phyloP scores from a whole-genome alignment of 35 echinoderm and acorn worm species.

The Eucidaris tribuloides region DNA sequence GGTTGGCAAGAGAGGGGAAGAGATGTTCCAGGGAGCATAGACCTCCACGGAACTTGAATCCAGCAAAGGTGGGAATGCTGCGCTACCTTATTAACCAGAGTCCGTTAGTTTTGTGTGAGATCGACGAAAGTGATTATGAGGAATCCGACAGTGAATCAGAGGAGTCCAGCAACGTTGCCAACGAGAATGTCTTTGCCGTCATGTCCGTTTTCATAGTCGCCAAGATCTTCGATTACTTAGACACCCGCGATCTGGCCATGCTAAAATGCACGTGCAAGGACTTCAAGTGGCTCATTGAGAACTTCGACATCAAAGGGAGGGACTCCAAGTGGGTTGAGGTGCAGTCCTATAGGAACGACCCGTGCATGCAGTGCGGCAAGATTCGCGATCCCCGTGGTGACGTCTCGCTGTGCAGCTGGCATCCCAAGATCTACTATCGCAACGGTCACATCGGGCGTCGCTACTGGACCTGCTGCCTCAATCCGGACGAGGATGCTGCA shows the following conservation, averaged over 20 bases:
- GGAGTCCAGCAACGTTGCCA: conserved; percentile 8
- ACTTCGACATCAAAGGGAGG: conserved; percentile 60
- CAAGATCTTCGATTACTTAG: conserved; percentile 57
- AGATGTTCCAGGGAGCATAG: not conserved
- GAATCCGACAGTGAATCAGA: conserved; percentile 45
- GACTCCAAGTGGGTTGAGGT: conserved; percentile 70
- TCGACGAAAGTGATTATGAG: conserved; percentile 50
- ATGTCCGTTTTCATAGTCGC: conserved; percentile 64
- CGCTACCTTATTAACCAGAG: conserved; percentile 47
- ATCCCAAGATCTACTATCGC: conserved; percentile 91
- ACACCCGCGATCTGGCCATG: conserved; percentile 72
- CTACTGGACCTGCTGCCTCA: conserved; percentile 92
- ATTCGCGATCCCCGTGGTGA: conserved; percentile 85
- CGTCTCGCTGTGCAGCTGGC: conserved; percentile 86
- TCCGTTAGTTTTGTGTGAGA: conserved; percentile 36
- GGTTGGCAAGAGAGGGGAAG: too few relatives aligned
- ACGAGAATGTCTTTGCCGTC: conserved; percentile 42
- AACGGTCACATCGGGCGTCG: conserved; percentile 70
- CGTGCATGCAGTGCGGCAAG: conserved; percentile 97
- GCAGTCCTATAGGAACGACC: conserved; percentile 59
- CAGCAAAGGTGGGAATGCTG: conserved; percentile 34
- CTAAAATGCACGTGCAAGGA: conserved; percentile 88
- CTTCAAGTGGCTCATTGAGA: conserved; percentile 86
- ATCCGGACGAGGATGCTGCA: conserved; percentile 38
- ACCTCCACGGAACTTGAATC: not conserved